Evolutionary conservation across 2,797 vertebrate genomes (phyloP).

Genomic region (Rhincodon typus): DNA sequence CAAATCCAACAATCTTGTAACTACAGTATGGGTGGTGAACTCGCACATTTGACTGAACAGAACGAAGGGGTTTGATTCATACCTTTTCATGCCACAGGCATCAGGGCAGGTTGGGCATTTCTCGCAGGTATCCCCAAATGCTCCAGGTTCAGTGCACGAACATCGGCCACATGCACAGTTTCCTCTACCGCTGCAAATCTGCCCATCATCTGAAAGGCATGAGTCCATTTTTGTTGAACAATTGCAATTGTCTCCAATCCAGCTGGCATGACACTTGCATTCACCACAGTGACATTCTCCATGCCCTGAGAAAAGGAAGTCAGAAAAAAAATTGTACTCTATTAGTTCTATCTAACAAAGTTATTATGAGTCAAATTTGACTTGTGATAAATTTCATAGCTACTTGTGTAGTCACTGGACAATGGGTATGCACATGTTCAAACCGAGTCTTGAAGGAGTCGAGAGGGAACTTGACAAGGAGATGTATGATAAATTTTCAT

Average conservation of each 20-base stretch:
- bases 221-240: conserved; percentile 73
- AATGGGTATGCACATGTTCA: background rate
- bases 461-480: background rate
- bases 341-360: no score
- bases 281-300: conserved; percentile 92
- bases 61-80: conserved; percentile 20
- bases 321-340: background rate
- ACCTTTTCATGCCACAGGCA: conserved; percentile 88
- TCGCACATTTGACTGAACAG: background rate
- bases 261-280: conserved; percentile 84
- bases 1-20: background rate
- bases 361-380: background rate
- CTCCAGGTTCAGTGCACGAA: conserved; percentile 80
- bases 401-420: background rate
- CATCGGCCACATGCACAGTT: conserved; percentile 79
- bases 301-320: conserved; percentile 60
- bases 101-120: conserved; percentile 94
- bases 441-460: background rate
- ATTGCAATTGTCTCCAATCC: conserved; percentile 90
- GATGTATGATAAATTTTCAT: background rate
- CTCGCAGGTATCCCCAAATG: conserved; percentile 85
- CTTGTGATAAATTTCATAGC: no score
- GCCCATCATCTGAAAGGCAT: conserved; percentile 73
- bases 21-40: background rate
- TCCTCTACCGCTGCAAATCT: conserved; percentile 83